phyloP scores from a whole-genome alignment of 2,888 invertebrate species.

The Amphiduros pacificus region DNA sequence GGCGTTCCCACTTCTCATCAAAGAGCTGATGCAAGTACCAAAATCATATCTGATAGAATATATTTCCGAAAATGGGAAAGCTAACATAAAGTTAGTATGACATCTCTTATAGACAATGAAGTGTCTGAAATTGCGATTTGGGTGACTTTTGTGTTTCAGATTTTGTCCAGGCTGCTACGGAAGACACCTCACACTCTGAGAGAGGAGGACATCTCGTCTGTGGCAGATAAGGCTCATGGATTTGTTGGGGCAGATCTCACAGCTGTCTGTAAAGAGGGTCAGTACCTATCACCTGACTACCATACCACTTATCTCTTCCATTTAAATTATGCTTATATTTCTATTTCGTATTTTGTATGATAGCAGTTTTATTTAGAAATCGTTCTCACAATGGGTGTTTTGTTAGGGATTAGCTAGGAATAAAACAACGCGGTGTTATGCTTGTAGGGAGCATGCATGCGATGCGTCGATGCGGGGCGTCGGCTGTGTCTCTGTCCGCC shows the following conservation, averaged over 20 bases:
- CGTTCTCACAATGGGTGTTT: too few species aligned
- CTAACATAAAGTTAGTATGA: not conserved
- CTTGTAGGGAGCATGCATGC: slow-evolving; percentile 67
- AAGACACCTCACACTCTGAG: slow-evolving; percentile 66
- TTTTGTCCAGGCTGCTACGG: slow-evolving; percentile 70
- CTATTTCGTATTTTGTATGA: too few species aligned
- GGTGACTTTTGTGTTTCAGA: slow-evolving; percentile 64
- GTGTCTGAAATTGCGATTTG: too few species aligned
- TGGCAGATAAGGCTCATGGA: slow-evolving; percentile 80
- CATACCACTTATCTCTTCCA: not conserved
- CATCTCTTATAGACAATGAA: not conserved
- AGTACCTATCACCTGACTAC: not conserved
- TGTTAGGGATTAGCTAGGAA: too few species aligned
- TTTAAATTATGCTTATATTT: slow-evolving; percentile 65
- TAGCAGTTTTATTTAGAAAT: too few species aligned
- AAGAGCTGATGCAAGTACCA: slow-evolving; percentile 41
- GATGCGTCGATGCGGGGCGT: too few species aligned
- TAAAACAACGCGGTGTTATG: too few species aligned
- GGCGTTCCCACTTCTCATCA: slow-evolving; percentile 49
- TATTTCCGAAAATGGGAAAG: not conserved
- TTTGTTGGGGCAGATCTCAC: slow-evolving; percentile 88
- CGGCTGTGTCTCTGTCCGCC: slow-evolving; percentile 3
- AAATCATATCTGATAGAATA: not conserved
- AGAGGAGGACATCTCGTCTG: slow-evolving; percentile 65
- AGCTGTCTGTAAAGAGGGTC: slow-evolving; percentile 71